Evolutionary conservation across 2,113 vertebrate genomes (phyloP), one percentile per base, ranked within the genome.

Genomic region (Patagioenas fasciata): DNA sequence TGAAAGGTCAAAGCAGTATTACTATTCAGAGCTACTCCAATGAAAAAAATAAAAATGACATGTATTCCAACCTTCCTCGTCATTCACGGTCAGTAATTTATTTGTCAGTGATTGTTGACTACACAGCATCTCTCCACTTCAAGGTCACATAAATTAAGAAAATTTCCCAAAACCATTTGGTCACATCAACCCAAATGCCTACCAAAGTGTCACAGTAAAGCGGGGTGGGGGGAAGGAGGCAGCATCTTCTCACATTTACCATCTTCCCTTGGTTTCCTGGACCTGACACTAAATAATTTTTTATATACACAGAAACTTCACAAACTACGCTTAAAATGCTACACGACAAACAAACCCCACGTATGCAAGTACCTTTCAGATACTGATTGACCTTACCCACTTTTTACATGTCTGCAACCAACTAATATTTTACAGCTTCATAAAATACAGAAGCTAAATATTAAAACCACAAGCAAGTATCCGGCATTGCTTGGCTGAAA

Each of bases 401-500:
- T 31, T 81, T 47, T 24, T 4, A 1, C 6, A 19, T 0, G 3
- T 13, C 32, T 6, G 2, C 25, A 8, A 25, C 6, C 18, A 36
- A 24, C 8, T 34, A 13, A 0, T 5, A 28, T 21, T 34, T 57
- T 18, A 54, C 8, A 64, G 28, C 56, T 72, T 32, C 23, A 8
- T 11, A 44, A 13, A 44, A 34, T 19, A 56, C 19, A 62, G 8
- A 60, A 34, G 36, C 19, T 14, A 20, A 42, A 15, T 1, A 34
- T 29, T 28, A 40, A 73, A 88, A 26, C 5, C 26, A 44, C 2
- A 7, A 34, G n/a, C 24, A 57, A 84, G 28, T 25, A 6, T 13
- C 56, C 34, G 17, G 54, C 2, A 0, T 14, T 14, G 23, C 62
- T 36, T 31, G 26, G 28, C 91, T 14, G 21, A 83, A 14, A 40